Evolutionary conservation across 2,888 invertebrate species (phyloP).

Genomic region (Seladonia tumulorum): DNA sequence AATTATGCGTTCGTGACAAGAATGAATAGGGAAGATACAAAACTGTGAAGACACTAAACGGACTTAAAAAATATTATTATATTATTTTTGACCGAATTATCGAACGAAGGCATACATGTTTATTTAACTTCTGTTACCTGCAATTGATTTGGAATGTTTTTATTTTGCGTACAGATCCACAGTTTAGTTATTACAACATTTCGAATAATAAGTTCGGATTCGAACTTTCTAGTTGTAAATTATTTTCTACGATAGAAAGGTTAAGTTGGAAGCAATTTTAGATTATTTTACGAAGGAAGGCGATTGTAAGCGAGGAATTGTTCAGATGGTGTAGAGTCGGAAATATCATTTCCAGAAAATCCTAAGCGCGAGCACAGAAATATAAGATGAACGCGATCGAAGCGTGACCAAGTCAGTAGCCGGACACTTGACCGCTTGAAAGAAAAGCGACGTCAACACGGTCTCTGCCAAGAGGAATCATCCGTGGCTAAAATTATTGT

Average conservation of each 20-base stretch:
- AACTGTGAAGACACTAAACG: not conserved
- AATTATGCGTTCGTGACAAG: no score
- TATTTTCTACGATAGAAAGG: not conserved
- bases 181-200: no score
- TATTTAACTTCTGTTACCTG: no score
- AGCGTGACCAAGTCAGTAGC: constrained; percentile 32
- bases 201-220: not conserved
- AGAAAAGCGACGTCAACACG: constrained; percentile 39
- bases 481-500: constrained; percentile 59
- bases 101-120: no score
- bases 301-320: not conserved
- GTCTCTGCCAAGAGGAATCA: constrained; percentile 49
- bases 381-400: constrained; percentile 12
- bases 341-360: constrained; percentile 10
- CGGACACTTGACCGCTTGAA: constrained; percentile 28
- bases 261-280: not conserved
- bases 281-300: not conserved
- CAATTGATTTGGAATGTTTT: no score
- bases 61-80: no score
- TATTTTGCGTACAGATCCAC: no score
- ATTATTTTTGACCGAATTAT: no score
- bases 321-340: not conserved
- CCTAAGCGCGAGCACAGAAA: constrained; percentile 2
- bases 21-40: no score
- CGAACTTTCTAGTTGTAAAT: not conserved